A percentile compares a stretch with the other conserved stretches of the same genome.
Conservation (phyloP, 1,140 invertebrate genomes). For the Dermatophagoides farinae region DNA sequence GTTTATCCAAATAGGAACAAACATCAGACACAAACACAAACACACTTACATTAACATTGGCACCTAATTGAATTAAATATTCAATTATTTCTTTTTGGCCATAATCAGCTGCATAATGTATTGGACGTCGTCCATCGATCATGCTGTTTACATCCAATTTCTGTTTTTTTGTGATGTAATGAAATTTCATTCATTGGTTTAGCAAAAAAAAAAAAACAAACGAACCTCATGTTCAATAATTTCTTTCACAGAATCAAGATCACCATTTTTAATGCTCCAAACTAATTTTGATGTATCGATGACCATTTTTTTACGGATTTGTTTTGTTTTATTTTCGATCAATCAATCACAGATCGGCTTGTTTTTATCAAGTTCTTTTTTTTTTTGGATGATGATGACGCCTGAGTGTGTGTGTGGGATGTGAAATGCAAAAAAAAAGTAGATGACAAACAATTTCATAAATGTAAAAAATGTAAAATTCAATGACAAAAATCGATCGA, state of each 20-base stretch:
- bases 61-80: conserved; percentile 64
- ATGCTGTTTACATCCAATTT: conserved; percentile 60
- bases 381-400: no score
- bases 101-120: conserved; percentile 85
- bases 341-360: no score
- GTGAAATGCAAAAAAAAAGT: no score
- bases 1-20: neutral
- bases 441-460: no score
- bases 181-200: neutral
- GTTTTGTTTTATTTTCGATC: no score
- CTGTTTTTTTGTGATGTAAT: conserved; percentile 28
- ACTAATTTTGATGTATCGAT: conserved; percentile 38
- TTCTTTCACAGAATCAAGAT: conserved; percentile 69
- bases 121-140: conserved; percentile 60
- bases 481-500: no score
- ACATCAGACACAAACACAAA: conserved; percentile 10
- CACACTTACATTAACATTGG: conserved; percentile 68
- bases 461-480: no score
- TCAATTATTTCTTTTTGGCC: conserved; percentile 73
- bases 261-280: conserved; percentile 84
- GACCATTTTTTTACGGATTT: neutral
- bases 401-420: no score
- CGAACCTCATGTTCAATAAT: conserved; percentile 57
- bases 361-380: no score
- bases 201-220: conserved; percentile 6